Percentiles rank a stretch among this genome's conserved stretches.
Evolutionary conservation across 2,113 vertebrate species (phyloP).

Genomic region (Sylvia atricapilla): DNA sequence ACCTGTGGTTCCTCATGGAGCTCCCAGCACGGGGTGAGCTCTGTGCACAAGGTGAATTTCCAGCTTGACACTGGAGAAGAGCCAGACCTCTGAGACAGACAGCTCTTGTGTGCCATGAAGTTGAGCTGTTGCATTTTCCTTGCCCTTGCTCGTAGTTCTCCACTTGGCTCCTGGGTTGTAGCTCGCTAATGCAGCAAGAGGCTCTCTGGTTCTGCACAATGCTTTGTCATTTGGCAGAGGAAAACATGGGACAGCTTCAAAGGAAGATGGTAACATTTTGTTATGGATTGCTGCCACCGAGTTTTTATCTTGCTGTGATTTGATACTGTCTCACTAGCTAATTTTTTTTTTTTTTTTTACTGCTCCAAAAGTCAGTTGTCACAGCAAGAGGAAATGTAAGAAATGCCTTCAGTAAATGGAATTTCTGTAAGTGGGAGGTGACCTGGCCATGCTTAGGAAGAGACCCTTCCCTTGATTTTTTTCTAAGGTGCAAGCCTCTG

Average conservation of each 20-base stretch:
- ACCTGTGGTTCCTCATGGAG: neutral
- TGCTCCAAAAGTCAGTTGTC: neutral
- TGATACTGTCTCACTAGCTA: neutral
- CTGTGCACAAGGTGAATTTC: neutral
- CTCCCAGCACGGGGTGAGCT: neutral
- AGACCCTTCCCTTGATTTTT: neutral
- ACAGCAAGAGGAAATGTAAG: neutral
- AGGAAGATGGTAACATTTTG: neutral
- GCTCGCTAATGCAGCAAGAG: neutral
- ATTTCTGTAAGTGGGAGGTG: neutral
- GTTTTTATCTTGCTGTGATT: neutral
- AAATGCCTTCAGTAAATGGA: neutral
- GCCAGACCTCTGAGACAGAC: neutral
- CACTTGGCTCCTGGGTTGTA: neutral
- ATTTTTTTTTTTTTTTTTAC: neutral
- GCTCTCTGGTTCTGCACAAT: neutral
- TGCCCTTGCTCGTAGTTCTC: neutral
- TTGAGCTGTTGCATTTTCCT: neutral
- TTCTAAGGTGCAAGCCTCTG: neutral
- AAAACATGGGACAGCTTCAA: neutral
- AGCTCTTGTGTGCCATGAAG: accelerated
- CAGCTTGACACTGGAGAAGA: neutral
- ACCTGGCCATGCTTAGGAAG: neutral
- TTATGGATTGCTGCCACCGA: neutral
- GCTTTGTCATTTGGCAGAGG: neutral